Base-by-base conservation (phyloP, 2,797 vertebrate genomes). In the Parambassis ranga region DNA sequence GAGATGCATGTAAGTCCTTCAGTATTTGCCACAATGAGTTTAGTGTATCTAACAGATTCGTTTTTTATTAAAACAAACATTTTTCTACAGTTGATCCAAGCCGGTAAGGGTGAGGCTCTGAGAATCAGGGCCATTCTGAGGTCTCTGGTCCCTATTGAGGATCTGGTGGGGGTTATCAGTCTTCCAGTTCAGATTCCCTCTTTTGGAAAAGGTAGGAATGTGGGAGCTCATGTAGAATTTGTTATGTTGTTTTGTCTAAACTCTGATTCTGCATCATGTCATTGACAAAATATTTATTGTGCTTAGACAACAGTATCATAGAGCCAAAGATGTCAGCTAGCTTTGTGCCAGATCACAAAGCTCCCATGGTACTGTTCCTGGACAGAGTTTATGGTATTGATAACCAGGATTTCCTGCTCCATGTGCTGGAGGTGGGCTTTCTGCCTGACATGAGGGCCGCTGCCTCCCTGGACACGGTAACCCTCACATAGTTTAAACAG, bases 331-430 rank as follows among this genome's bases (percentile, higher is more conserved):
- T 98, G 96, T 96, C 95, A 0, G 96, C 96, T 13, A 96, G 96
- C 82, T 98, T 98, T 22, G 95, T 96, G 20, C 96, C 96, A 0
- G 96, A 98, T 74, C 96, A 98, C 91, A 98, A 98, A 72, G 94
- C 95, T 0, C 95, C 96, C 47, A 98, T 95, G 94, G 96, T 98
- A 35, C 92, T 98, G 46, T 98, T 98, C 87, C 83, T 98, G 85
- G 96, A 98, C 89, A 93, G 96, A 13, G 96, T 98, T 14, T 98
- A 98, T 0, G 96, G 96, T 13, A 97, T 98, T 3, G 96, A 98
- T 66, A 95, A 92, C 82, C 96, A 98, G 81, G 96, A 98, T 72
- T 97, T 98, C 86, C 83, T 98, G 18, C 89, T 98, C 1, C 94
- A 94, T 1, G 93, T 98, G 44, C 90, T 98, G 39, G 96, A 98